Percentiles rank a stretch among this genome's conserved stretches.
Conservation (phyloP, 37 sponge, comb jelly and placozoan species). For the Dysidea cf. avara region DNA sequence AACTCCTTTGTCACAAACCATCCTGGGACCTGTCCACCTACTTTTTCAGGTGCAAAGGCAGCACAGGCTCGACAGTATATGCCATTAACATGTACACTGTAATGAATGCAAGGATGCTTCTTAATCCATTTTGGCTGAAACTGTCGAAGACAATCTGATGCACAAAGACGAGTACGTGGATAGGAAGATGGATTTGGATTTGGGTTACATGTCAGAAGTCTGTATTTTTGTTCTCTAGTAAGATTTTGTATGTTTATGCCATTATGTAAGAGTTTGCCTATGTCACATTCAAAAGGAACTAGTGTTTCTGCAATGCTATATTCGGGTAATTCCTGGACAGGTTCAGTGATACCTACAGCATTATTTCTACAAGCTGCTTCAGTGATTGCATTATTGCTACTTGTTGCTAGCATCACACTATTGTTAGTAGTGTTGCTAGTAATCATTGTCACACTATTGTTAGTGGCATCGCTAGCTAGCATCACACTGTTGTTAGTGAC, state of each 20-base stretch:
- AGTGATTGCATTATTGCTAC: no score
- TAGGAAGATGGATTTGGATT: conserved; percentile 35
- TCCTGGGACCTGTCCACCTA: conserved; percentile 35
- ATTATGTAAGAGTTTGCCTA: conserved; percentile 10
- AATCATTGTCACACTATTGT: no score
- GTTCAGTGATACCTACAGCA: no score
- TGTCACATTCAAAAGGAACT: conserved; percentile 21
- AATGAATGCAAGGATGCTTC: conserved; percentile 47
- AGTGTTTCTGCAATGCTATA: neutral
- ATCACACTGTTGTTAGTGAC: no score
- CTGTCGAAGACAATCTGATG: conserved; percentile 31
- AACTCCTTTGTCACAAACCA: conserved; percentile 44
- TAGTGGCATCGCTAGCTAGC: no score
- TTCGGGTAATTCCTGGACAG: no score
- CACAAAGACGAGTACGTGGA: conserved; percentile 43
- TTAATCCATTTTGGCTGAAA: conserved; percentile 61
- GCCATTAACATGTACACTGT: conserved; percentile 32
- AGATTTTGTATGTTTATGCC: conserved; percentile 4
- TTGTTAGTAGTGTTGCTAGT: no score
- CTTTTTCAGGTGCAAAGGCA: conserved; percentile 29
- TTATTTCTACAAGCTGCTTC: no score
- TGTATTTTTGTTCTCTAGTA: conserved; percentile 12
- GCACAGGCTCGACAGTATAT: conserved; percentile 55
- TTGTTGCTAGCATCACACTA: no score
- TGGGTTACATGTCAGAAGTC: conserved; percentile 28